These are phyloP conservation scores for Cantharis rustica DNA, from an alignment of 2,888 invertebrate species.

Conservation along the genomic window DNA sequence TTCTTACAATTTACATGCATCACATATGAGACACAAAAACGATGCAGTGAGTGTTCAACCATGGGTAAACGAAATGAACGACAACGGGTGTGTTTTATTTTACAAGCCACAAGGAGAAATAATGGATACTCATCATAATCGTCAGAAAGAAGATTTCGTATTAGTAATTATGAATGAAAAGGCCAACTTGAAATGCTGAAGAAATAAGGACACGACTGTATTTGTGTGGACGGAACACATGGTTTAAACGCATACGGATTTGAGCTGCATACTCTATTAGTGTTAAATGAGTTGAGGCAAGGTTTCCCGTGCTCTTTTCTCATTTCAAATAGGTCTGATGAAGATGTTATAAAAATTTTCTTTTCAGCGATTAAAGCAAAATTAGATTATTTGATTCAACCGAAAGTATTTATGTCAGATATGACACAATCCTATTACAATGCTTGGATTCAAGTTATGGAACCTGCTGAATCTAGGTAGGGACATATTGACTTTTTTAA, in stretches of 20 bases:
- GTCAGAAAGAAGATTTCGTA: conserved; percentile 39
- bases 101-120: conserved; percentile 34
- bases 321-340: conserved; percentile 29
- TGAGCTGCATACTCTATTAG: conserved; percentile 30
- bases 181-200: conserved; percentile 36
- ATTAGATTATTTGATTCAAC: conserved; percentile 7
- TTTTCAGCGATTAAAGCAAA: conserved; percentile 16
- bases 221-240: conserved; percentile 31
- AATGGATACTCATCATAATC: conserved; percentile 21
- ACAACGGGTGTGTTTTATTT: conserved; percentile 13
- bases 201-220: conserved; percentile 26
- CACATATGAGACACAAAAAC: neutral
- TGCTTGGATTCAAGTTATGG: conserved; percentile 34
- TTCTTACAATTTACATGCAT: neutral
- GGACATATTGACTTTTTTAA: neutral
- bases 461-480: conserved; percentile 4
- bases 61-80: neutral
- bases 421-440: conserved; percentile 32
- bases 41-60: neutral
- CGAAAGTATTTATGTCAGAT: conserved; percentile 36
- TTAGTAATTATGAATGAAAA: conserved; percentile 38
- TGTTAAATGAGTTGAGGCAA: conserved; percentile 31
- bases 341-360: conserved; percentile 15
- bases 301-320: conserved; percentile 31
- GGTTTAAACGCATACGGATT: conserved; percentile 32